Percentiles rank a stretch among this genome's conserved stretches.
phyloP scores from a whole-genome alignment of 2,797 vertebrate species.

The Fundulus diaphanus region DNA sequence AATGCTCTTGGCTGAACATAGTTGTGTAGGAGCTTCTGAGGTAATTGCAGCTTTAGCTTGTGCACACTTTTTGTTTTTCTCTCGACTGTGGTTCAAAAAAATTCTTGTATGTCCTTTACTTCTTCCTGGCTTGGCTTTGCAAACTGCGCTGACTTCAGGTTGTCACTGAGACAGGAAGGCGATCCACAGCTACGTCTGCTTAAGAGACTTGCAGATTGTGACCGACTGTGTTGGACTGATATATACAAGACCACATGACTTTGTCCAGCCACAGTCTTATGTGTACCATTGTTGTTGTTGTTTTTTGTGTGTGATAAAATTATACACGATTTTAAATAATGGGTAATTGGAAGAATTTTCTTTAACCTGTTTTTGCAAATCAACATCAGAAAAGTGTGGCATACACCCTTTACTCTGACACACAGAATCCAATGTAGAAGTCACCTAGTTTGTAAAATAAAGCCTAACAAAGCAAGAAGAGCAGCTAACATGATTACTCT shows the following conservation, averaged over 20 bases:
- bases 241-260: background rate
- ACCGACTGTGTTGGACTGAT: background rate
- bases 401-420: background rate
- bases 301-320: background rate
- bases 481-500: background rate
- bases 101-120: background rate
- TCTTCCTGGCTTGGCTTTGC: background rate
- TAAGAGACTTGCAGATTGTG: background rate
- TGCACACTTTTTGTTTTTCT: conserved; percentile 34
- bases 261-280: background rate
- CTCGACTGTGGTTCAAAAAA: background rate
- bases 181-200: background rate
- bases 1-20: conserved; percentile 53
- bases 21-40: conserved; percentile 40
- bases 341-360: background rate
- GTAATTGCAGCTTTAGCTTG: conserved; percentile 51
- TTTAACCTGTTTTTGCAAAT: background rate
- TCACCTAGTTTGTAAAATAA: background rate
- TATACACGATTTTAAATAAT: background rate
- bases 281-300: background rate
- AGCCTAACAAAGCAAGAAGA: too few species aligned
- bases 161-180: background rate
- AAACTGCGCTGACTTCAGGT: background rate
- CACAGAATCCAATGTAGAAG: background rate
- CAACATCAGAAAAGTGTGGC: background rate